A percentile compares a stretch with the other conserved stretches of the same genome.
These are phyloP conservation scores for Colletes gigas DNA, from an alignment of 1,140 invertebrate genomes.

Conservation along the genomic window DNA sequence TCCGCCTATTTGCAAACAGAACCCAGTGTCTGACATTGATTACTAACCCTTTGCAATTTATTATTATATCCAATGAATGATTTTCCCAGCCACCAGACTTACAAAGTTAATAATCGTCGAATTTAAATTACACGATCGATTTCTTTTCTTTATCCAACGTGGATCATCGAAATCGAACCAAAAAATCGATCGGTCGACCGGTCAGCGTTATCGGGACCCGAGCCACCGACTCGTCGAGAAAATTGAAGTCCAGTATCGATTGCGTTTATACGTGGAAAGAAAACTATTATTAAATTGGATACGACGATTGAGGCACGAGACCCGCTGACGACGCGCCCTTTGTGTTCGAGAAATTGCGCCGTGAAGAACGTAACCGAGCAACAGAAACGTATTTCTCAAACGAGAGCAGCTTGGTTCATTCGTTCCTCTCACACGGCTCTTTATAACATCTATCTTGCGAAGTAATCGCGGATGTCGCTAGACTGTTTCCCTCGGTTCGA, in stretches of 20 bases:
- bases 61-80: no score
- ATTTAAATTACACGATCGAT: no score
- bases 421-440: slow-evolving; percentile 44
- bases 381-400: slow-evolving; percentile 67
- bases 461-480: slow-evolving; percentile 35
- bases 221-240: slow-evolving; percentile 30
- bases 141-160: no score
- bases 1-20: no score
- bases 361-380: slow-evolving; percentile 51
- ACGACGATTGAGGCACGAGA: slow-evolving; percentile 63
- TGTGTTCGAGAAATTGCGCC: slow-evolving; percentile 69
- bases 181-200: not conserved
- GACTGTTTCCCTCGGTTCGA: slow-evolving; percentile 10
- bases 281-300: slow-evolving; percentile 77
- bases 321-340: slow-evolving; percentile 66
- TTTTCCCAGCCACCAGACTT: no score
- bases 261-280: slow-evolving; percentile 55
- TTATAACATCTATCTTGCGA: slow-evolving; percentile 52
- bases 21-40: no score
- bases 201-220: slow-evolving; percentile 12
- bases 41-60: no score
- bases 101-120: no score
- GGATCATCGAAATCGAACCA: not conserved
- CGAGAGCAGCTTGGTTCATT: slow-evolving; percentile 35
- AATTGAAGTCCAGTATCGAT: slow-evolving; percentile 51